Evolutionary conservation across 2,888 invertebrate genomes (phyloP), one percentile per base, ranked within the genome.

Genomic region (Metalampra italica): DNA sequence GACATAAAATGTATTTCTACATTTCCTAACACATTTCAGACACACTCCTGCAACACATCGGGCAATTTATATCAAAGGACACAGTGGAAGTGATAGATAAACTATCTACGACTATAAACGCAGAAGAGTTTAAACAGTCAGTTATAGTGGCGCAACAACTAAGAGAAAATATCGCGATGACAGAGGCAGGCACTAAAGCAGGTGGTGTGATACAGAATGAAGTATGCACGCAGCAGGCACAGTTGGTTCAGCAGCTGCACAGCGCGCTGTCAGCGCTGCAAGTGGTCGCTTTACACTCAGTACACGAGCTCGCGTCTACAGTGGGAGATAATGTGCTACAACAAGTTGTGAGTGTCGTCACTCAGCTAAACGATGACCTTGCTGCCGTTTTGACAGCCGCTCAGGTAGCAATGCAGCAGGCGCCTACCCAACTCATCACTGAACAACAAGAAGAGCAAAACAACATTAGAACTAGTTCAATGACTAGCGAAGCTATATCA

Each of bases 1-100:
- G 4, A 38, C 14, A 39, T 39, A 14, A 36, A 14, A 38, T 7
- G 13, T 4, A 13, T 13, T 3, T 3, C 37, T 47, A 46, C 41
- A 46, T 38, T n/a, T 29, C 13, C n/a, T n/a, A n/a, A n/a, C n/a
- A 13, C 39, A 37, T 57, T 57, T 46, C 57, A 57, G 57, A 53
- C 38, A 41, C 45, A 36, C 45, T 56, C 2, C 43, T 51, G 22
- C 40, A 54, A 47, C 52, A 55, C 15, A 46, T 58, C 43, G 44
- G 54, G 0, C 32, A 55, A 37, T 58, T 49, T 29, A 44, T 49
- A 8, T 50, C 49, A 5, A 38, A 54, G 12, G 36, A 49, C 0
- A 22, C 51, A 30, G 38, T 43, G 5, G 36, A 50, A 9, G 48
- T 47, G 1, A 9, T 56, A 8, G 44, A 50, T 8, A 29, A 48